A percentile compares a stretch with the other conserved stretches of the same genome.
These are phyloP conservation scores for Coendou prehensilis DNA, from an alignment of 2,797 vertebrate species.

Conservation along the genomic window DNA sequence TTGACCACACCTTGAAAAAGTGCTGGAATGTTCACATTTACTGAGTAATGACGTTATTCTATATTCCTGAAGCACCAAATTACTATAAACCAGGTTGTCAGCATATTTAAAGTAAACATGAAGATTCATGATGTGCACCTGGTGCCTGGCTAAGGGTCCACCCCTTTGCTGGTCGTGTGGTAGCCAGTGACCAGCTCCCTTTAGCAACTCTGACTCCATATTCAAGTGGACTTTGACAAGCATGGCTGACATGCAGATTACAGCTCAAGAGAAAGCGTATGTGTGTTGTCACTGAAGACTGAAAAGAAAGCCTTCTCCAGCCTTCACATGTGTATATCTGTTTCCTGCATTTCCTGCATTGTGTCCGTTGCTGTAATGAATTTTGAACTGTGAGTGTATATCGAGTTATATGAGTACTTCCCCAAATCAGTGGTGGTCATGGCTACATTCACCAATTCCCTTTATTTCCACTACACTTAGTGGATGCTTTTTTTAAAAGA, in stretches of 20 bases:
- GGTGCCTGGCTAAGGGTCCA: background rate
- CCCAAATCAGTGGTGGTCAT: background rate
- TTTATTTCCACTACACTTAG: background rate
- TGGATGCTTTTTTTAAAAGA: background rate
- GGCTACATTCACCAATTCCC: background rate
- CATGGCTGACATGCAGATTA: background rate
- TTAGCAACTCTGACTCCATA: background rate
- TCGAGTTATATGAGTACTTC: background rate
- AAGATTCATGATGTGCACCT: background rate
- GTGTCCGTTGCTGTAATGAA: background rate
- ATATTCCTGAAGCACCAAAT: background rate
- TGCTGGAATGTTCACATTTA: background rate
- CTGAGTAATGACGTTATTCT: background rate
- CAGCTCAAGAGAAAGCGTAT: background rate
- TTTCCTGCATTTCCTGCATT: background rate
- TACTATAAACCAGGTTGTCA: background rate
- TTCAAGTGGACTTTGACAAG: background rate
- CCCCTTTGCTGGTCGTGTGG: background rate
- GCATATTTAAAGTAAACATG: background rate
- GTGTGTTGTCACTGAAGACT: background rate
- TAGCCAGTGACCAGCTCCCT: background rate
- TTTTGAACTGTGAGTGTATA: background rate
- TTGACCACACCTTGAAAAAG: background rate
- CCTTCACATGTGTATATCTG: background rate
- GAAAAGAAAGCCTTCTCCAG: background rate